Percentiles rank a stretch among this genome's conserved stretches.
phyloP scores from a whole-genome alignment of 2,888 invertebrate genomes.

The Lasioglossum villosulum region DNA sequence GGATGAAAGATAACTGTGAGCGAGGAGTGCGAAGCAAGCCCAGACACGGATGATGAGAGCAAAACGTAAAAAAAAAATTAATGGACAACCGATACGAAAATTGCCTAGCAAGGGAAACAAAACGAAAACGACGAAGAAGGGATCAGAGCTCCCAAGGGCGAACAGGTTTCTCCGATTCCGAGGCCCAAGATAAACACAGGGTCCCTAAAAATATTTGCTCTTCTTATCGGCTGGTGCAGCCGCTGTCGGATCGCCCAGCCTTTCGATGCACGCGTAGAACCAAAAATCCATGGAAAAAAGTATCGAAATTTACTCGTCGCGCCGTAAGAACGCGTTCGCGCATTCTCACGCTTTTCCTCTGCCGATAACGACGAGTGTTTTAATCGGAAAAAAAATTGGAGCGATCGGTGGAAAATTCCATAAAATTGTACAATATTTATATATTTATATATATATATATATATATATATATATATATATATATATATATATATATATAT shows the following conservation, averaged over 20 bases:
- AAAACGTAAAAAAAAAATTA: not conserved
- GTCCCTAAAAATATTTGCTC: constrained; percentile 75
- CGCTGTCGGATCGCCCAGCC: not conserved
- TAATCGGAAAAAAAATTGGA: not conserved
- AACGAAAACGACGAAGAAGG: not conserved
- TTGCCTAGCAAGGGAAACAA: not conserved
- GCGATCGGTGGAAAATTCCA: too few relatives aligned
- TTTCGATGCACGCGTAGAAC: not conserved
- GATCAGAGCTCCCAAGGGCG: constrained; percentile 20
- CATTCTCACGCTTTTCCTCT: not conserved
- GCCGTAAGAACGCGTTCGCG: not conserved
- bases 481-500: too few relatives aligned
- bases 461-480: too few relatives aligned
- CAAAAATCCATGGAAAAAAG: not conserved
- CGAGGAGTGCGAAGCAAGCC: not conserved
- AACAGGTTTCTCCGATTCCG: constrained; percentile 42
- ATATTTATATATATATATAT: too few relatives aligned
- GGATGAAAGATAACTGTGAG: not conserved
- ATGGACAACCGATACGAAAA: constrained; percentile 9
- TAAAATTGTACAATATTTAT: not conserved
- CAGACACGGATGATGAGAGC: not conserved
- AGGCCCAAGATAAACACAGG: constrained; percentile 62
- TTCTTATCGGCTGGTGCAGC: constrained; percentile 69
- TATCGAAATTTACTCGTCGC: constrained; percentile 7
- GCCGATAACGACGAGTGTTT: not conserved